Conservation (phyloP, 2,888 invertebrate species). For the Sycophila texana region DNA sequence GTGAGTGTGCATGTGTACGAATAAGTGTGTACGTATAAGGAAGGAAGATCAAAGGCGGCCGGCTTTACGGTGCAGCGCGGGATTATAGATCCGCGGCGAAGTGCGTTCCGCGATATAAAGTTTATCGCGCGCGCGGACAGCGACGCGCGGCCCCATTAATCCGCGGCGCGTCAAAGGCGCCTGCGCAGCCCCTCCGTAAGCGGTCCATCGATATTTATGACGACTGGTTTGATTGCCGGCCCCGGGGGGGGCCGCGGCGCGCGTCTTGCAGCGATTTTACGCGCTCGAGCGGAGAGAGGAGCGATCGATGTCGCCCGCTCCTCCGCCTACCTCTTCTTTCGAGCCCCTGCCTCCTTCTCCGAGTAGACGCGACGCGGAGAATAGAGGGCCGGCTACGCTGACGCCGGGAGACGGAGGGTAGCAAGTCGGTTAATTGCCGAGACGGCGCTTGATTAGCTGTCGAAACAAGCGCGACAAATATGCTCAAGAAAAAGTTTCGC, state of each 20-base stretch:
- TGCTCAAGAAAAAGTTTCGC: conserved; percentile 9
- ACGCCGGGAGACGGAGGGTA: background rate
- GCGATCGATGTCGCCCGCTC: background rate
- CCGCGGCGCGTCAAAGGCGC: conserved; percentile 3
- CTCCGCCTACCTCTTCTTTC: background rate
- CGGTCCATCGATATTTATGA: conserved; percentile 22
- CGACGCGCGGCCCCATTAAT: background rate
- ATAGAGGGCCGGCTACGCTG: background rate
- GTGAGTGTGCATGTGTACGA: no score
- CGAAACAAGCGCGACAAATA: conserved; percentile 34
- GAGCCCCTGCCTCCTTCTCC: background rate
- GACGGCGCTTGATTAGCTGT: conserved; percentile 25
- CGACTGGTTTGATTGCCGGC: background rate
- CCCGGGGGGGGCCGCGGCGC: background rate
- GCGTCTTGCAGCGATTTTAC: background rate
- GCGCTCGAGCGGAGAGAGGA: conserved; percentile 1
- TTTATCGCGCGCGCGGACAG: no score
- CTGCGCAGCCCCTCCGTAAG: background rate
- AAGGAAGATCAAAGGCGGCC: no score
- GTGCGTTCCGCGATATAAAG: no score
- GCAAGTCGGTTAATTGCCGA: conserved; percentile 17
- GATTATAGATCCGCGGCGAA: no score
- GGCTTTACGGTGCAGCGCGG: no score
- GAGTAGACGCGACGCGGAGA: background rate
- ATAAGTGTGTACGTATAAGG: no score